Conservation (phyloP, 2,797 vertebrate genomes). For the Enteromius mattozi region DNA sequence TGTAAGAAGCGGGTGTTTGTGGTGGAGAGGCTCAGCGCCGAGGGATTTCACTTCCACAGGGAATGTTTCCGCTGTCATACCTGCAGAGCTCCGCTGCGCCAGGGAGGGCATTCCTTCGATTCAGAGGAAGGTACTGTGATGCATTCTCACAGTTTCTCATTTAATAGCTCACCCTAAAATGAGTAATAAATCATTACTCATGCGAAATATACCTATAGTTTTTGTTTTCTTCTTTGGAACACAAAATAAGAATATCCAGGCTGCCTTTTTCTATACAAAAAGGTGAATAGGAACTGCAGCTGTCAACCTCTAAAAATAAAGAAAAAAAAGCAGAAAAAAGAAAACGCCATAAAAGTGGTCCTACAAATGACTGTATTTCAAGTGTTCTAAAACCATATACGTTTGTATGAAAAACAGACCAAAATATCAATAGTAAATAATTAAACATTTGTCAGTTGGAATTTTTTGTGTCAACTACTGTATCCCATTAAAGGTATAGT, state of each 20-base stretch:
- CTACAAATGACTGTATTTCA: background rate
- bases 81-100: conserved; percentile 85
- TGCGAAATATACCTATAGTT: background rate
- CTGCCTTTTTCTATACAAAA: background rate
- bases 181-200: background rate
- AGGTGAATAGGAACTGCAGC: background rate
- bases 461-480: background rate
- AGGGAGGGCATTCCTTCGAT: conserved; percentile 90
- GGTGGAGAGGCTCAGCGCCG: conserved; percentile 91
- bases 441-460: too few species aligned
- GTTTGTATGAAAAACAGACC: background rate
- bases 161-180: background rate
- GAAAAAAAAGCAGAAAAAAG: background rate
- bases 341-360: background rate
- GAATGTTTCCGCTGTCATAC: conserved; percentile 94
- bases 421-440: background rate
- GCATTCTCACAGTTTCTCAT: background rate
- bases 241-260: background rate
- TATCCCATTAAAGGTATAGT: background rate
- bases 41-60: conserved; percentile 94
- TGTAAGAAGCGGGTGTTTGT: conserved; percentile 92
- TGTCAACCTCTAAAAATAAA: background rate
- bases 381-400: background rate
- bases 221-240: background rate
- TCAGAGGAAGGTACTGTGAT: conserved; percentile 83